Evolutionary conservation across 2,888 invertebrate genomes (phyloP).

Genomic region (Eupithecia pulchellata): DNA sequence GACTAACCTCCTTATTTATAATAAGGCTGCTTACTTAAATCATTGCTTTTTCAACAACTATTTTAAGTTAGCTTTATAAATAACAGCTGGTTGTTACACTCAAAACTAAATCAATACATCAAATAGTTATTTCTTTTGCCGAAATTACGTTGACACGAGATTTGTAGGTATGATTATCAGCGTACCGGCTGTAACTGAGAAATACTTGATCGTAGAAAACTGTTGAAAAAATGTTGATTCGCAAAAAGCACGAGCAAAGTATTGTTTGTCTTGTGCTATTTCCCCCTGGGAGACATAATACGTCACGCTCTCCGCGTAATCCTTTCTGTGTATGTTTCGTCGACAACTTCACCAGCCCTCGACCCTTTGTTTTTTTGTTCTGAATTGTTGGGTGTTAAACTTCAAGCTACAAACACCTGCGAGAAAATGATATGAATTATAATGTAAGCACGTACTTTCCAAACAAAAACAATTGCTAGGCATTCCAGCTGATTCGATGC

Average conservation of each 20-base stretch:
- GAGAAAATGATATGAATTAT: constrained; percentile 29
- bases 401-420: constrained; percentile 22
- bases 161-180: neutral
- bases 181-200: neutral
- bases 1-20: no score
- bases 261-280: constrained; percentile 24
- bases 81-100: neutral
- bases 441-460: constrained; percentile 16
- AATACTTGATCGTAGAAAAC: neutral
- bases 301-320: constrained; percentile 30
- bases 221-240: no score
- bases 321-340: constrained; percentile 32
- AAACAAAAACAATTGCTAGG: constrained; percentile 23
- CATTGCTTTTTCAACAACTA: no score
- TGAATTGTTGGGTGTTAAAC: constrained; percentile 24
- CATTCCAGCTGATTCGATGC: constrained; percentile 10
- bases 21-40: no score
- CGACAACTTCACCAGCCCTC: constrained; percentile 27
- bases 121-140: neutral
- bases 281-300: constrained; percentile 15
- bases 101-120: neutral
- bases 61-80: no score
- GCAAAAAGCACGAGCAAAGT: neutral
- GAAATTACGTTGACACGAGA: neutral
- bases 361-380: constrained; percentile 27